A percentile compares a stretch with the other conserved stretches of the same genome.
These are phyloP conservation scores for Eremophila alpestris DNA, from an alignment of 2,797 vertebrate genomes.

Conservation along the genomic window DNA sequence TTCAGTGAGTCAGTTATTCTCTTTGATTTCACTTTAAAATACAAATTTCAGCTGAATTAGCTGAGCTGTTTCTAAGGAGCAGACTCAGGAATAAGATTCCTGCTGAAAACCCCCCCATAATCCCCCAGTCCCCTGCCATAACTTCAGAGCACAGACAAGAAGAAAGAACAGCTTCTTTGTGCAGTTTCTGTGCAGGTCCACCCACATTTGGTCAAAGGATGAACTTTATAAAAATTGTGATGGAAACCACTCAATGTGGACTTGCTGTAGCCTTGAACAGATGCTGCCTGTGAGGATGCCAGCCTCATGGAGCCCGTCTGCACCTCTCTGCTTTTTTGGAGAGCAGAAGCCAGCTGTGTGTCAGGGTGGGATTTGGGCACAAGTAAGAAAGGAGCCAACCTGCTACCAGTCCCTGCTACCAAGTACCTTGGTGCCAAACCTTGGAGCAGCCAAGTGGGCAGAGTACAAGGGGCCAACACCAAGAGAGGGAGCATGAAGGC, in stretches of 20 bases:
- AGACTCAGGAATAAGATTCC: neutral
- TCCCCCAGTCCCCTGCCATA: neutral
- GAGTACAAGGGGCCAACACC: neutral
- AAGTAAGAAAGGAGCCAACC: accelerated
- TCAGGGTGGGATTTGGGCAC: neutral
- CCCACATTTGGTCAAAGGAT: neutral
- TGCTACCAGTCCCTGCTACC: neutral
- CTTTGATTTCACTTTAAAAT: neutral
- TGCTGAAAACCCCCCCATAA: neutral
- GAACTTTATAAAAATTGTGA: neutral
- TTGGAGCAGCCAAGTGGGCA: neutral
- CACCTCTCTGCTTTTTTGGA: neutral
- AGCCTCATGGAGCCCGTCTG: neutral
- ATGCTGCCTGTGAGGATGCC: neutral
- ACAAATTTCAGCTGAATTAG: neutral
- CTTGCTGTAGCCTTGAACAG: neutral
- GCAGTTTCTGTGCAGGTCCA: neutral
- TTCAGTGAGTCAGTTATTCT: neutral
- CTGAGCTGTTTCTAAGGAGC: neutral
- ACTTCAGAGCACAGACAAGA: neutral
- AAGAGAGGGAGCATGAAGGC: neutral
- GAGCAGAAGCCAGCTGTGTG: neutral
- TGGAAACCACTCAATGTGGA: neutral
- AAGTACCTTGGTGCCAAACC: neutral
- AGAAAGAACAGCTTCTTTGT: neutral